These are phyloP conservation scores for Bathybates hornii DNA, from an alignment of 2,113 vertebrate genomes.

Conservation along the genomic window DNA sequence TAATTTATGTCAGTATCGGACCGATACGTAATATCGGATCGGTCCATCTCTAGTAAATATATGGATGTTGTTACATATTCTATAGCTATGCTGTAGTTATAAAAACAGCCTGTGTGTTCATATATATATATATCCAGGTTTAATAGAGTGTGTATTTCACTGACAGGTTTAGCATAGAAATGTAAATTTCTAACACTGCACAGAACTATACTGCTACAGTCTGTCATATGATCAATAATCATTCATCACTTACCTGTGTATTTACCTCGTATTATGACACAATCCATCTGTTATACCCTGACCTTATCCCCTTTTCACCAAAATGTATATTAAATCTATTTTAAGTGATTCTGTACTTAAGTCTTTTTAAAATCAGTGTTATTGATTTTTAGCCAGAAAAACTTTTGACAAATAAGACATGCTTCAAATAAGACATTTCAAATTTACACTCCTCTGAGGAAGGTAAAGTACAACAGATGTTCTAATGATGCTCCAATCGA, in stretches of 20 bases:
- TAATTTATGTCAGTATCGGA: too few species aligned
- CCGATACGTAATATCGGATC: too few species aligned
- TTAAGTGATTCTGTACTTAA: background rate
- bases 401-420: background rate
- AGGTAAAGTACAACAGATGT: background rate
- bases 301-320: background rate
- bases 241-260: background rate
- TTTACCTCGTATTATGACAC: background rate
- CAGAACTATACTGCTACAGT: background rate
- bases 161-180: background rate
- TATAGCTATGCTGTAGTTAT: background rate
- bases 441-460: background rate
- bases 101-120: background rate
- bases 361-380: background rate
- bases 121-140: background rate
- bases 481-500: background rate
- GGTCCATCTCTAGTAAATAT: too few species aligned
- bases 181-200: background rate
- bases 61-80: background rate
- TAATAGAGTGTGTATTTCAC: background rate
- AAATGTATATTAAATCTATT: background rate
- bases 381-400: background rate
- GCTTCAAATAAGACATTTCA: background rate
- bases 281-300: background rate
- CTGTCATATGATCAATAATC: background rate